These are phyloP conservation scores for Pogonomyrmex californicus DNA, from an alignment of 1,140 invertebrate species.

Conservation along the genomic window DNA sequence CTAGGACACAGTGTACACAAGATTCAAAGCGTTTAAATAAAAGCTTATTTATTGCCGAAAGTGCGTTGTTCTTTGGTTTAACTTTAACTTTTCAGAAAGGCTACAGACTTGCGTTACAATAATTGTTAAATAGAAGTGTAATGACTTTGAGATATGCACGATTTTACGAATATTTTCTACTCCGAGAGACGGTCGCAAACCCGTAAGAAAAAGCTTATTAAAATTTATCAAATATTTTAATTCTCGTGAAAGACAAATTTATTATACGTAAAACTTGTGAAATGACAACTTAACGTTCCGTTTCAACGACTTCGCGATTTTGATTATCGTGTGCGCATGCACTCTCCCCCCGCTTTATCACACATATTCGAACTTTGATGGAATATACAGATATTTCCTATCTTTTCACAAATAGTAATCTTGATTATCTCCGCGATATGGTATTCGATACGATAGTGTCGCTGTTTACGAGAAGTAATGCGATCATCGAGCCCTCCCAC, in stretches of 20 bases:
- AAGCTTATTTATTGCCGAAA: conserved; percentile 83
- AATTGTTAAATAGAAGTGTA: too few relatives aligned
- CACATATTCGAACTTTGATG: not conserved
- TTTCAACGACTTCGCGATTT: not conserved
- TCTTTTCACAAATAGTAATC: conserved; percentile 35
- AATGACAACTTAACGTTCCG: not conserved
- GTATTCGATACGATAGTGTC: conserved; percentile 5
- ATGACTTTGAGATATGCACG: not conserved
- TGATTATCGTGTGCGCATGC: not conserved
- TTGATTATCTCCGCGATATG: conserved; percentile 40
- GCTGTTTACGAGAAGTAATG: conserved; percentile 25
- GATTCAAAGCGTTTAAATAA: conserved; percentile 82
- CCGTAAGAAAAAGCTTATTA: not conserved
- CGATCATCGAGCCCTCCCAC: conserved; percentile 36
- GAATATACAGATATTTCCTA: conserved; percentile 5
- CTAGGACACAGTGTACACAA: conserved; percentile 79
- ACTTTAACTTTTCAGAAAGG: not conserved
- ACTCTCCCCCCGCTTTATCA: not conserved
- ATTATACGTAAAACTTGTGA: not conserved
- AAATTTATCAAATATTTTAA: conserved; percentile 5
- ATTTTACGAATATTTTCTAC: not conserved
- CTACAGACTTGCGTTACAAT: not conserved
- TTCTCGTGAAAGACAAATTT: not conserved
- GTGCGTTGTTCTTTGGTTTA: not conserved
- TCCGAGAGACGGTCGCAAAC: not conserved